These are phyloP conservation scores for Mobula hypostoma DNA, from an alignment of 2,113 vertebrate species.

Conservation along the genomic window DNA sequence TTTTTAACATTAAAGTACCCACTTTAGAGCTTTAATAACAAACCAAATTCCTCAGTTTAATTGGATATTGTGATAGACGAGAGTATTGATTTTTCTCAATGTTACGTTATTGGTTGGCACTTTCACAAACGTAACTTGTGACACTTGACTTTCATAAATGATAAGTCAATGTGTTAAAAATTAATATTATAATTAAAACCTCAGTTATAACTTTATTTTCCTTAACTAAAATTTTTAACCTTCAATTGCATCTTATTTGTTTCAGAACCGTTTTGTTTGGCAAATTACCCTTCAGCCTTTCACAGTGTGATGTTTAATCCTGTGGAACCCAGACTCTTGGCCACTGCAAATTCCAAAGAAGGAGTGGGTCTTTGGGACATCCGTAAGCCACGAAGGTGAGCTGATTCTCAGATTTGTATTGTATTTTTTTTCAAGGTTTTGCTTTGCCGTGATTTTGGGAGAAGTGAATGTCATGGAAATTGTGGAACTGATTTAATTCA, in stretches of 20 bases:
- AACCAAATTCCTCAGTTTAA: neutral
- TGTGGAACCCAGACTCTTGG: constrained; percentile 85
- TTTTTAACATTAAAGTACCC: neutral
- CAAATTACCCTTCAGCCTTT: constrained; percentile 94
- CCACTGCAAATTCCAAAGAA: constrained; percentile 97
- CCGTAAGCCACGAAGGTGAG: constrained; percentile 91
- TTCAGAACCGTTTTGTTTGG: constrained; percentile 94
- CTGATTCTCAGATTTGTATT: neutral
- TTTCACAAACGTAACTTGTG: too few species aligned
- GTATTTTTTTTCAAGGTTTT: neutral
- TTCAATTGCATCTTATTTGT: constrained; percentile 41
- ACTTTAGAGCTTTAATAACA: neutral
- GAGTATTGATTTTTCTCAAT: too few species aligned
- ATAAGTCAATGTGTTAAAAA: neutral
- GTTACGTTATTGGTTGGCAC: too few species aligned
- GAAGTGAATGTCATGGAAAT: neutral
- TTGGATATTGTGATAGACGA: too few species aligned
- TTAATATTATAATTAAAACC: neutral
- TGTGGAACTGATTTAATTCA: neutral
- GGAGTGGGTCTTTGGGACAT: constrained; percentile 97
- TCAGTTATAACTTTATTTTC: neutral
- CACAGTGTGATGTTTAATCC: constrained; percentile 99
- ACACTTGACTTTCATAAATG: neutral
- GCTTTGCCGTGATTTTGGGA: neutral
- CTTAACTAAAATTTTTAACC: neutral